Base-by-base conservation (phyloP, 2,113 vertebrate genomes). In the Salvelinus sp. region DNA sequence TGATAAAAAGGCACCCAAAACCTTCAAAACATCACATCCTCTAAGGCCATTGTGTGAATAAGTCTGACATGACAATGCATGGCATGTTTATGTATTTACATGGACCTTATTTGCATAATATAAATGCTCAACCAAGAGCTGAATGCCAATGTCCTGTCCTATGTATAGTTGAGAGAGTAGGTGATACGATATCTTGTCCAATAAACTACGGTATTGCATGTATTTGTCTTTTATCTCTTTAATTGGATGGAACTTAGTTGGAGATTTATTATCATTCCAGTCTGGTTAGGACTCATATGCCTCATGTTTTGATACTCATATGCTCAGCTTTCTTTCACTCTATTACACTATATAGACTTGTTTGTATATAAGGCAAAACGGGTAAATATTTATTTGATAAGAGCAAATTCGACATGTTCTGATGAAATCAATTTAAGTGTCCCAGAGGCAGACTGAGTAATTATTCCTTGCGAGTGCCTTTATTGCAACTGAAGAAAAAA, bases 11-110 rank as follows among this genome's bases (percentile, higher is more conserved):
- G 63, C 18, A 72, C 50, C 50, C 14, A 68, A 63, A 70, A 22
- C 50, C 70, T 57, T 30, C 57, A 69, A 60, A 71, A 64, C 71
- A 79, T 75, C 75, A 67, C 30, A 66, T 62, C 67, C 62, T 60
- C 73, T 57, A 67, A 58, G n/a, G 64, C 28, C 62, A 63, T 48
- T 60, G 54, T 13, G 66, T 73, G 70, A 30, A 62, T 62, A 62
- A 77, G 66, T 76, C 50, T 75, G 44, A 76, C 20, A 66, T 18
- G 50, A 16, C 64, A 75, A 69, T 16, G 9, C 28, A 12, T 48
- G 38, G n/a, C 20, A 69, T 25, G 28, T 69, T 48, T 23, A 23
- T 47, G 44, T 69, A 48, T 48, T 69, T 69, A 48, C 38, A 69
- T 23, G 13, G 6, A 44, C 6, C 38, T 47, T 57, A 69, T 77